These are phyloP conservation scores for Microplitis manilae DNA, from an alignment of 2,888 invertebrate species.

Conservation along the genomic window DNA sequence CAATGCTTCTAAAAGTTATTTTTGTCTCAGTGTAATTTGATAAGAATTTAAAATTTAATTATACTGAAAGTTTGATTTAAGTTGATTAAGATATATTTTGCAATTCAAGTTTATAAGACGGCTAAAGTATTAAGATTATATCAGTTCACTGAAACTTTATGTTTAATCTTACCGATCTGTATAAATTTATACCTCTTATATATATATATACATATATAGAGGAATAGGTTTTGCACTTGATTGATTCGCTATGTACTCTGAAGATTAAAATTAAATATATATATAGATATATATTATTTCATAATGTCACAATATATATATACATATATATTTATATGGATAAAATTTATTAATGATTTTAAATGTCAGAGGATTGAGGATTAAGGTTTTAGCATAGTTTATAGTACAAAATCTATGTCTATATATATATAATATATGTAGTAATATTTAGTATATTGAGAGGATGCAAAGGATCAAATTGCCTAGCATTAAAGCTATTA, in stretches of 20 bases:
- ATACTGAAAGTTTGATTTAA: background rate
- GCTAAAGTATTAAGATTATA: background rate
- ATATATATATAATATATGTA: too few relatives aligned
- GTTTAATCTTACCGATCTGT: background rate
- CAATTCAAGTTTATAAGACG: background rate
- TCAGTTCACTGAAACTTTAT: background rate
- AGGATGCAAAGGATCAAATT: too few relatives aligned
- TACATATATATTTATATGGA: too few relatives aligned
- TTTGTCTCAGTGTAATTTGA: background rate
- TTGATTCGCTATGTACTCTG: background rate
- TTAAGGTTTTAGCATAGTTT: too few relatives aligned
- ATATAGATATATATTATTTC: too few relatives aligned
- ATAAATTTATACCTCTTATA: background rate
- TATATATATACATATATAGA: background rate
- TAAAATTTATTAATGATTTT: too few relatives aligned
- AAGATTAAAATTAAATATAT: background rate
- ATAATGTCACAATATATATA: too few relatives aligned
- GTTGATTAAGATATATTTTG: background rate
- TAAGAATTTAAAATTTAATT: background rate
- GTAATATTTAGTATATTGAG: too few relatives aligned
- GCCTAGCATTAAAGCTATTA: too few relatives aligned
- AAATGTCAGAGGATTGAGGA: too few relatives aligned
- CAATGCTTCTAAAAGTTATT: too few relatives aligned
- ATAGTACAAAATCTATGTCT: too few relatives aligned
- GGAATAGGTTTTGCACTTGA: background rate